Evolutionary conservation across 2,113 vertebrate species (phyloP), one percentile per base, ranked within the genome.

Genomic region (Stercorarius parasiticus): DNA sequence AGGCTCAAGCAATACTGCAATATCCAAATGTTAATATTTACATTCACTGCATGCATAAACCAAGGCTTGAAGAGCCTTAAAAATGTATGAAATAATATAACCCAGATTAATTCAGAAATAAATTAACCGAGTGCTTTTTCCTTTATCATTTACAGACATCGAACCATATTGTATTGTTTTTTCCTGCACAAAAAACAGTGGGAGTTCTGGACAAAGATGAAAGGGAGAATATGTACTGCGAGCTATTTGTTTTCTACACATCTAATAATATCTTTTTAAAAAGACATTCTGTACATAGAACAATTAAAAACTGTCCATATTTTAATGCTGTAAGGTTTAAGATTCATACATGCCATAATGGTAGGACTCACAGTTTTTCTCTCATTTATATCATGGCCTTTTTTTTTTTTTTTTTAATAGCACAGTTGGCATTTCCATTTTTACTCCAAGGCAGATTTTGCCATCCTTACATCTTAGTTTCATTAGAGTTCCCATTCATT

Each of bases 171-270:
- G 81, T 73, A 95, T 69, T 93, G 82, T 43, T 92, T 93, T 73
- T 87, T 76, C 66, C 78, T 40, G 53, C 58, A 74, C 26, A 92
- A 49, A 87, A 91, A 95, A 79, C 93, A 93, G 92, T 89, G 69
- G 95, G 88, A 93, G 86, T 73, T 93, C 93, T 97, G 97, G 92
- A 97, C 83, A 87, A 93, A 87, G 92, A 96, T 94, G 89, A 97
- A 96, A 95, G 55, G 27, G 29, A 93, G 64, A 95, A 73, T 78
- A 81, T 42, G 79, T 52, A 89, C 74, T 87, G 49, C 2, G 2
- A 90, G 71, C 43, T 70, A 86, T 95, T 96, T 91, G 90, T 88
- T 94, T 96, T 77, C 84, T 87, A 82, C 36, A 61, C 42, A 66
- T 78, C 43, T 77, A 65, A 77, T 61, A 96, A 10, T 71, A 86